Conservation (phyloP, 2,797 vertebrate species). For the Onychomys arenicola region DNA sequence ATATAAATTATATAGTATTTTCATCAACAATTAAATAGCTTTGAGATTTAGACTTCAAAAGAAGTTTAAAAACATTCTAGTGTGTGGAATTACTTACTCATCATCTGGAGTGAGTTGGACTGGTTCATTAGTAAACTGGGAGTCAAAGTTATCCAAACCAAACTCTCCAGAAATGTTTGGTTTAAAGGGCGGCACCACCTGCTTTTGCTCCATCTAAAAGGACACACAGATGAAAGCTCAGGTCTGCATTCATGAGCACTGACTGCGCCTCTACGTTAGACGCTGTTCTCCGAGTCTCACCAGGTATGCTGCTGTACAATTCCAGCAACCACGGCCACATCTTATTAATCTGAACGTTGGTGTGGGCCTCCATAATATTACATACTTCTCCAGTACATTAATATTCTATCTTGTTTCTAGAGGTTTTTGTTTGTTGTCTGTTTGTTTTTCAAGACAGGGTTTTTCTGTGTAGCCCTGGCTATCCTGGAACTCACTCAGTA, state of each 20-base stretch:
- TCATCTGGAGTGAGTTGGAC: slow-evolving; percentile 99
- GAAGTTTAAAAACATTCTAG: not conserved
- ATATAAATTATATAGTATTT: not conserved
- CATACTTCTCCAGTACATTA: not conserved
- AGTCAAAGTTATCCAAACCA: slow-evolving; percentile 99
- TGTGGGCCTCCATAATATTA: not conserved
- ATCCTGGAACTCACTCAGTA: not conserved
- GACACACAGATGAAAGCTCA: slow-evolving; percentile 67
- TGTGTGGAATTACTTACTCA: slow-evolving; percentile 92
- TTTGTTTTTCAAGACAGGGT: not conserved
- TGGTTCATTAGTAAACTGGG: slow-evolving; percentile 99
- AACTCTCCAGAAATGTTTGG: slow-evolving; percentile 99
- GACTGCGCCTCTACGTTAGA: not conserved
- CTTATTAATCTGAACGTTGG: not conserved
- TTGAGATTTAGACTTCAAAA: slow-evolving; percentile 32
- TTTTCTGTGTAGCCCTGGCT: not conserved
- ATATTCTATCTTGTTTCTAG: slow-evolving; percentile 8
- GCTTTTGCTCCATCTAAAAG: slow-evolving; percentile 98
- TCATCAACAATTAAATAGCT: not conserved
- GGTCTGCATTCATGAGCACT: slow-evolving; percentile 6
- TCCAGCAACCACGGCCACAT: not conserved
- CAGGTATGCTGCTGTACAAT: not conserved
- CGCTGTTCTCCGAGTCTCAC: not conserved
- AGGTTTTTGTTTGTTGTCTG: not conserved
- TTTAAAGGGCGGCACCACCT: slow-evolving; percentile 99